phyloP scores from a whole-genome alignment of 1,140 invertebrate species.

The Drosophila bifasciata region DNA sequence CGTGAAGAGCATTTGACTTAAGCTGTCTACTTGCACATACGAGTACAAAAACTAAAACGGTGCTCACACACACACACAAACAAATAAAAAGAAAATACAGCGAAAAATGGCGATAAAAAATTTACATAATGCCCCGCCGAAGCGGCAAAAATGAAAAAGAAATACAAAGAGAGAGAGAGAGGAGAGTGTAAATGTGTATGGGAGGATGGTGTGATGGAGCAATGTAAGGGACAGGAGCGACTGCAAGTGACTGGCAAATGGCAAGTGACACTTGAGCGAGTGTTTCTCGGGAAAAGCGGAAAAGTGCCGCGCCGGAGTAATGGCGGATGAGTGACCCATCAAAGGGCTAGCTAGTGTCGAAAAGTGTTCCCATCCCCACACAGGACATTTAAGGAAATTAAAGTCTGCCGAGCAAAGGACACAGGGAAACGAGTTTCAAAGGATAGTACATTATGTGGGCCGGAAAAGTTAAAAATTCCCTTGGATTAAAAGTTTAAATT shows the following conservation, averaged over 20 bases:
- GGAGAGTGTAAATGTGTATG: conserved; percentile 3
- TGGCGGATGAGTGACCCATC: conserved; percentile 2
- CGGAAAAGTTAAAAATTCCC: not conserved
- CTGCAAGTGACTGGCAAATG: conserved; percentile 43
- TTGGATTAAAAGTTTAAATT: no score
- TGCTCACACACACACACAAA: conserved; percentile 20
- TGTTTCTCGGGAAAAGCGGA: conserved; percentile 9
- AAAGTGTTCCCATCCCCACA: no score
- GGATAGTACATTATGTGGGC: not conserved
- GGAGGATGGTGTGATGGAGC: no score
- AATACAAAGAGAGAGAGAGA: conserved; percentile 27
- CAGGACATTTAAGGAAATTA: not conserved
- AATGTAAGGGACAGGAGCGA: no score
- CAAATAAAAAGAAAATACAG: no score
- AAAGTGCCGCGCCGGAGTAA: conserved; percentile 11
- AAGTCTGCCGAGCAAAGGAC: not conserved
- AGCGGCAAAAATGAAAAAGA: conserved; percentile 28
- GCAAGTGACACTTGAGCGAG: conserved; percentile 26
- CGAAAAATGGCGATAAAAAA: conserved; percentile 49
- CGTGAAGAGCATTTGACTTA: conserved; percentile 33
- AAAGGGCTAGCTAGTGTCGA: not conserved
- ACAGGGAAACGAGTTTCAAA: not conserved
- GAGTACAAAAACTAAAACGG: conserved; percentile 22
- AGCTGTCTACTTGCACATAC: conserved; percentile 19
- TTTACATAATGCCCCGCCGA: conserved; percentile 38